phyloP scores from a whole-genome alignment of 37 sponge, comb jelly and placozoan genomes.

The Cliona cf. orientalis region DNA sequence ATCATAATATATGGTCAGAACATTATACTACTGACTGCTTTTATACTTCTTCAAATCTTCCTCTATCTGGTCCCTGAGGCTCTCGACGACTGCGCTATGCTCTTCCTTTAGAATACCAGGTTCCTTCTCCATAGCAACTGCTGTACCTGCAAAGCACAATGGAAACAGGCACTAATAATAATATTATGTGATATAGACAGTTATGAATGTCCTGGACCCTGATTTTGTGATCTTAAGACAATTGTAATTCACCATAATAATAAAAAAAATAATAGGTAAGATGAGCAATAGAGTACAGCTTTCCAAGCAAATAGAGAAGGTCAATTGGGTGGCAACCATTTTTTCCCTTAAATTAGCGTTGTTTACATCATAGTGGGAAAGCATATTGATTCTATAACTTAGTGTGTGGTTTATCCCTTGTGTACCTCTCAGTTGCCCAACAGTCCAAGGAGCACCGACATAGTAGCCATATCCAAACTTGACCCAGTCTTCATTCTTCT shows the following conservation, averaged over 20 bases:
- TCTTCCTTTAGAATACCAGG: conserved; percentile 39
- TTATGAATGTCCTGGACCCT: too few species aligned
- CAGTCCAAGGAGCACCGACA: conserved; percentile 64
- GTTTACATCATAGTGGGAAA: too few species aligned
- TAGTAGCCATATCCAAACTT: conserved; percentile 65
- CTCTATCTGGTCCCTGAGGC: conserved; percentile 24
- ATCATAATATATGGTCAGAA: too few species aligned
- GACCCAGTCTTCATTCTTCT: conserved; percentile 50
- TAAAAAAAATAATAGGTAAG: not conserved
- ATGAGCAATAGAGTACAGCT: not conserved
- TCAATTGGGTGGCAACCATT: not conserved
- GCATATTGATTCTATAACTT: too few species aligned
- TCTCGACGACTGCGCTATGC: conserved; percentile 25
- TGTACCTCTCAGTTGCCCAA: conserved; percentile 42
- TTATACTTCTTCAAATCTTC: not conserved
- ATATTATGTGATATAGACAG: too few species aligned
- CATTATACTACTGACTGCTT: not conserved
- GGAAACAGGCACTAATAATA: not conserved
- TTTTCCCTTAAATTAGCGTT: not conserved
- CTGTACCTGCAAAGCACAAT: conserved; percentile 27
- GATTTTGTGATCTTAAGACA: too few species aligned
- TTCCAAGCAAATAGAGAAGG: not conserved
- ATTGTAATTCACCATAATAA: not conserved
- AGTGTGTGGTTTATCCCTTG: not conserved
- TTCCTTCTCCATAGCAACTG: conserved; percentile 57